Evolutionary conservation across 2,797 vertebrate genomes (phyloP).

Genomic region (Podarcis siculus): DNA sequence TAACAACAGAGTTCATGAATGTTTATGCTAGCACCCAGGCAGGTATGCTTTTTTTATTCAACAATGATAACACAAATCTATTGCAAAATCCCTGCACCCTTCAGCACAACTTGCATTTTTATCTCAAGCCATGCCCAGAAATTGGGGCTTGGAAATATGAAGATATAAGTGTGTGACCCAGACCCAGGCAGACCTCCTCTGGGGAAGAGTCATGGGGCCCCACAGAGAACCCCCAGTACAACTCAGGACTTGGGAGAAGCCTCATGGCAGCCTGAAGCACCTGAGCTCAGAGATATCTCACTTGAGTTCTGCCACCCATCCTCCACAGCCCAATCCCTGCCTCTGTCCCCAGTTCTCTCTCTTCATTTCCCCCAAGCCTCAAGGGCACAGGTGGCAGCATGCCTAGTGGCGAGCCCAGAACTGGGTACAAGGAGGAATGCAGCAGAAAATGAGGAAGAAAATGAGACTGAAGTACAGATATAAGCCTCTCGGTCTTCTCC

Average conservation of each 20-base stretch:
- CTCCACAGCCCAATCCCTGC: too few relatives aligned
- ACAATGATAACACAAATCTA: background rate
- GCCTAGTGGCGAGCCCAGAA: background rate
- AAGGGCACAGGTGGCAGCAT: background rate
- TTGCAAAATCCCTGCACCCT: background rate
- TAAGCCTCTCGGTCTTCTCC: too few relatives aligned
- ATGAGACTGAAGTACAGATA: too few relatives aligned
- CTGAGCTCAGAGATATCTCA: too few relatives aligned
- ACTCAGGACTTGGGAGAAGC: too few relatives aligned
- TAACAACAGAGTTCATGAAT: background rate
- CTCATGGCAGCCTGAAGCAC: too few relatives aligned
- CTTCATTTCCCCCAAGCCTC: background rate
- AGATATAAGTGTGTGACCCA: background rate
- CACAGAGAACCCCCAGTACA: background rate
- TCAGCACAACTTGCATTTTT: constrained; percentile 22
- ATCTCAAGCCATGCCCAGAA: constrained; percentile 2
- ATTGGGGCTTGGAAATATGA: background rate
- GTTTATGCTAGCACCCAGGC: background rate
- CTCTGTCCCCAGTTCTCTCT: background rate
- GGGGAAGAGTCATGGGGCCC: too few relatives aligned
- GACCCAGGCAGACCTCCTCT: too few relatives aligned
- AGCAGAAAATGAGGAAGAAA: background rate
- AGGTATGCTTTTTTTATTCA: background rate
- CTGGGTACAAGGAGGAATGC: background rate
- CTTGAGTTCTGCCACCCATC: too few relatives aligned